These are phyloP conservation scores for Volucella bombylans DNA, from an alignment of 2,888 invertebrate genomes.

Conservation along the genomic window DNA sequence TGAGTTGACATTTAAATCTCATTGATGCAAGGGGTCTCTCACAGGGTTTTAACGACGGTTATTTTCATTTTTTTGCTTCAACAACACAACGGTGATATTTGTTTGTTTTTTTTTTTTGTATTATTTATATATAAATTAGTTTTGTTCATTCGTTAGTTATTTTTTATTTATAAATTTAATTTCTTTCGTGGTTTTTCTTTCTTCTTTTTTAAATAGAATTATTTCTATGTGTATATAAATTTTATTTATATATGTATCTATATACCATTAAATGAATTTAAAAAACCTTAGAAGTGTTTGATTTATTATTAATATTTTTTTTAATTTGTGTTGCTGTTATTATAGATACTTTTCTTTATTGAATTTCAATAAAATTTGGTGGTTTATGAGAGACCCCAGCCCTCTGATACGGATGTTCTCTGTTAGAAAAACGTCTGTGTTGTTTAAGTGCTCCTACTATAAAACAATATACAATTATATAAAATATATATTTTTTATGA, in stretches of 20 bases:
- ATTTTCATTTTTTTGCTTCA: slow-evolving; percentile 34
- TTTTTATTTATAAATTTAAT: slow-evolving; percentile 20
- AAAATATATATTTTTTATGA: slow-evolving; percentile 40
- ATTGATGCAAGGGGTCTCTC: slow-evolving; percentile 76
- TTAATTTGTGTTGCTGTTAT: slow-evolving; percentile 16
- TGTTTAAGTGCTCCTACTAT: slow-evolving; percentile 84
- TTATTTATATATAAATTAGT: slow-evolving; percentile 42
- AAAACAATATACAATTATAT: slow-evolving; percentile 64
- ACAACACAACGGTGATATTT: slow-evolving; percentile 67
- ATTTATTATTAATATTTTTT: slow-evolving; percentile 10
- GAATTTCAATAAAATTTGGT: slow-evolving; percentile 80
- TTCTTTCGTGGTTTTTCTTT: slow-evolving; percentile 43
- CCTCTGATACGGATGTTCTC: slow-evolving; percentile 99
- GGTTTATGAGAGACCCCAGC: slow-evolving; percentile 89
- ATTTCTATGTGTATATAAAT: slow-evolving; percentile 24
- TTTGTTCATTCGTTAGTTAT: slow-evolving; percentile 55
- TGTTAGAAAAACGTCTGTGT: slow-evolving; percentile 91
- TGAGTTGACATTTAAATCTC: slow-evolving; percentile 64
- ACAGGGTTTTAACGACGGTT: slow-evolving; percentile 58
- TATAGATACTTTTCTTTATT: slow-evolving; percentile 70
- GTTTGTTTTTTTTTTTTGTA: slow-evolving; percentile 31
- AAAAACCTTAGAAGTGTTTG: slow-evolving; percentile 36
- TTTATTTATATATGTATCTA: too few species aligned
- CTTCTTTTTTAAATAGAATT: slow-evolving; percentile 28
- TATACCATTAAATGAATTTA: not conserved